Evolutionary conservation across 1,140 invertebrate species (phyloP).

Genomic region (Phymastichus coffea): DNA sequence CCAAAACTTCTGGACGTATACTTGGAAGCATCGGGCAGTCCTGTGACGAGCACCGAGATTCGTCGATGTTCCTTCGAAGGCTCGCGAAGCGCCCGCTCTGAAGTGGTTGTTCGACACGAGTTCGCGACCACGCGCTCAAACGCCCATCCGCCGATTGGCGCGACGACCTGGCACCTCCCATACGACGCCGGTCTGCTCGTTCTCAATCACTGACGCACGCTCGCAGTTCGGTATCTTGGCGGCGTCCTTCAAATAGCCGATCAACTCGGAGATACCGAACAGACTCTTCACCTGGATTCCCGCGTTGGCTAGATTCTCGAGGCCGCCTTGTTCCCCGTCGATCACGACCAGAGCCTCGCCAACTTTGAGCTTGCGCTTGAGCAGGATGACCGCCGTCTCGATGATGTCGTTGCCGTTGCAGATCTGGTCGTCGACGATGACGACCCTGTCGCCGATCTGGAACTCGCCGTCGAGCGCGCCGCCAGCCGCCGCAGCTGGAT

Average conservation of each 20-base stretch:
- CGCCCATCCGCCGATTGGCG: too few species aligned
- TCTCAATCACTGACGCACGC: too few species aligned
- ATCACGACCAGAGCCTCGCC: slow-evolving; percentile 83
- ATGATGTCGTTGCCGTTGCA: slow-evolving; percentile 91
- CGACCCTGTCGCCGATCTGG: slow-evolving; percentile 72
- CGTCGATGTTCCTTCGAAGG: too few species aligned
- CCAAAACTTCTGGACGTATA: too few species aligned
- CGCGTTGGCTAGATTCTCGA: slow-evolving; percentile 66
- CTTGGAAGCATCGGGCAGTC: too few species aligned
- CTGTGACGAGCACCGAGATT: too few species aligned
- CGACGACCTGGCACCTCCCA: too few species aligned
- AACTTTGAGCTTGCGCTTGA: slow-evolving; percentile 68
- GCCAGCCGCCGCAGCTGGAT: slow-evolving; percentile 89
- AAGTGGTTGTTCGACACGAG: too few species aligned
- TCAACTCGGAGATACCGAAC: slow-evolving; percentile 66
- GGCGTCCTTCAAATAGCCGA: slow-evolving; percentile 66
- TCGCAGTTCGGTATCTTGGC: slow-evolving; percentile 65
- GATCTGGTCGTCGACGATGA: slow-evolving; percentile 96
- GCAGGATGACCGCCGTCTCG: slow-evolving; percentile 81
- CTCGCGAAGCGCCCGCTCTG: too few species aligned
- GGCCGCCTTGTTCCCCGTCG: slow-evolving; percentile 89
- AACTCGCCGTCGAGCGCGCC: slow-evolving; percentile 95
- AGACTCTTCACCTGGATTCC: slow-evolving; percentile 73
- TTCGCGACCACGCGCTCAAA: too few species aligned
- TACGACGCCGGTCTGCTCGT: too few species aligned